phyloP scores from a whole-genome alignment of 2,113 vertebrate genomes.

The Tichodroma muraria region DNA sequence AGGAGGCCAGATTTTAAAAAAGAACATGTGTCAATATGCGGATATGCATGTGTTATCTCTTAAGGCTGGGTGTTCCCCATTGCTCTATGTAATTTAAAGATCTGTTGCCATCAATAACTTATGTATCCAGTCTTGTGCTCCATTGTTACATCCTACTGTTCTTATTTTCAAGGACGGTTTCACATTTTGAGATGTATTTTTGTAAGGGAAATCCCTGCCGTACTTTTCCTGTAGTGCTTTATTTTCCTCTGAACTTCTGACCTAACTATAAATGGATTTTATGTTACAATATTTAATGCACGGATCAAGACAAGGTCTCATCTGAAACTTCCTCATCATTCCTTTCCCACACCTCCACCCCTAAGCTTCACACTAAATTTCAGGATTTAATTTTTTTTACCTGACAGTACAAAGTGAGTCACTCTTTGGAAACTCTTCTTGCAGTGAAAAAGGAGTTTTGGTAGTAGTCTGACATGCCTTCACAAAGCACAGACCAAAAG shows the following conservation, averaged over 20 bases:
- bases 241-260: not conserved
- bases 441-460: not conserved
- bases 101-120: slow-evolving; percentile 6
- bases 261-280: not conserved
- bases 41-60: slow-evolving; percentile 16
- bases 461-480: not conserved
- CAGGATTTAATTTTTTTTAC: not conserved
- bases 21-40: not conserved
- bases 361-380: not conserved
- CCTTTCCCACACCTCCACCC: not conserved
- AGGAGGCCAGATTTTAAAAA: slow-evolving; percentile 27
- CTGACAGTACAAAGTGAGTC: not conserved
- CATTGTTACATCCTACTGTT: not conserved
- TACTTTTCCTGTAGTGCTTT: not conserved
- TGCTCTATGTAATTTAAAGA: not conserved
- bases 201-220: not conserved
- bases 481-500: not conserved
- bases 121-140: not conserved
- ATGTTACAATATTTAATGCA: not conserved
- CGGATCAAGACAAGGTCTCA: not conserved
- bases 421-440: not conserved
- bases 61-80: not conserved
- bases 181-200: not conserved
- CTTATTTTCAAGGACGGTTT: not conserved
- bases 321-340: not conserved